A percentile compares a stretch with the other conserved stretches of the same genome.
Conservation (phyloP, 1,140 invertebrate species). For the Pogonognathellus flavescens region DNA sequence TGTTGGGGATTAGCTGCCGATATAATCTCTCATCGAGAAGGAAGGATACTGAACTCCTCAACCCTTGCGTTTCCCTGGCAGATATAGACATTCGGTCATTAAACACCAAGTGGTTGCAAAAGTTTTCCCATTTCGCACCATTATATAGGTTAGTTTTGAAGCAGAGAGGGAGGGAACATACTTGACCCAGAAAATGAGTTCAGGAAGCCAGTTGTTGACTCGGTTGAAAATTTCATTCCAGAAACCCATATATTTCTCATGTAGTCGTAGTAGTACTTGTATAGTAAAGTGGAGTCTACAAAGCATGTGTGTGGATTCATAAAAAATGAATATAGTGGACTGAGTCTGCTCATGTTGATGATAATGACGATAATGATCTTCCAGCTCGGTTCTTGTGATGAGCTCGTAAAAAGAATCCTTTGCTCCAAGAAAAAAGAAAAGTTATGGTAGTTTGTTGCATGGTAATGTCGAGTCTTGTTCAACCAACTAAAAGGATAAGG, state of each 20-base stretch:
- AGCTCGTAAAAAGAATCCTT: constrained; percentile 30
- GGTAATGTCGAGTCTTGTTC: neutral
- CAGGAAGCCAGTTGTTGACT: constrained; percentile 14
- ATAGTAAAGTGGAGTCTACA: neutral
- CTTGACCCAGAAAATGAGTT: constrained; percentile 28
- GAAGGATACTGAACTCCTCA: neutral
- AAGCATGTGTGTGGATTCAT: neutral
- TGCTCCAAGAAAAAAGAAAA: neutral
- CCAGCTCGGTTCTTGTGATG: constrained; percentile 10
- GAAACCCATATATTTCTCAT: constrained; percentile 12
- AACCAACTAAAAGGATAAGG: constrained; percentile 1
- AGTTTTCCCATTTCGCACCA: constrained; percentile 31
- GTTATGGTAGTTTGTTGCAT: neutral
- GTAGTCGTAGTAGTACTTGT: neutral
- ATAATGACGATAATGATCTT: constrained; percentile 31
- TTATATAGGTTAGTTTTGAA: constrained; percentile 7
- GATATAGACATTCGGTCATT: neutral
- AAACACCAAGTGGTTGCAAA: constrained; percentile 31
- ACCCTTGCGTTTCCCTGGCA: neutral
- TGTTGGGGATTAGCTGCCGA: too few species aligned
- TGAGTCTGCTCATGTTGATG: constrained; percentile 1
- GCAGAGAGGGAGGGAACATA: neutral
- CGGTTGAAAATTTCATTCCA: constrained; percentile 9
- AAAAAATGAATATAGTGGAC: constrained; percentile 10
- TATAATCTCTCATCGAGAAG: too few species aligned